A percentile compares a stretch with the other conserved stretches of the same genome.
These are phyloP conservation scores for Heliconius nattereri DNA, from an alignment of 1,140 invertebrate genomes.

Conservation along the genomic window DNA sequence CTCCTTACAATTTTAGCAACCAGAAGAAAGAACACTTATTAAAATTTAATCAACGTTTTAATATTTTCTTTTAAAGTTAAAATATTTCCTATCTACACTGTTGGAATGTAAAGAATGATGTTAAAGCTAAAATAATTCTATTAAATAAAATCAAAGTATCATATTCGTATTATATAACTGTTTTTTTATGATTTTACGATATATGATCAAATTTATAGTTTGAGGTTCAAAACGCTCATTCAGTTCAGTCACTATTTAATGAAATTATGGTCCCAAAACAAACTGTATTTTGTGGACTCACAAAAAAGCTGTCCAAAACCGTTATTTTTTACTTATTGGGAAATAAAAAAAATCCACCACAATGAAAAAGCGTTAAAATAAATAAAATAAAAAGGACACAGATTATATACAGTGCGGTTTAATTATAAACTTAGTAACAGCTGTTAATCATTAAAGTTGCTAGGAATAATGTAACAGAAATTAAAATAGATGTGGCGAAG, in stretches of 20 bases:
- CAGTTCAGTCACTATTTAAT: neutral
- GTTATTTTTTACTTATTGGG: neutral
- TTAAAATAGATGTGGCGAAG: slow-evolving; percentile 43
- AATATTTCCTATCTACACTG: slow-evolving; percentile 53
- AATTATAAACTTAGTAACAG: slow-evolving; percentile 8
- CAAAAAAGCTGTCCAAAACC: neutral
- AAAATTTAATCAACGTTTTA: slow-evolving; percentile 51
- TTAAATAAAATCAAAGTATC: neutral
- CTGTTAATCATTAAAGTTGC: slow-evolving; percentile 19
- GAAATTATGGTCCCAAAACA: neutral
- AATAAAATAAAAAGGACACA: slow-evolving; percentile 7
- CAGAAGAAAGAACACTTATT: slow-evolving; percentile 50
- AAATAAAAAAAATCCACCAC: neutral
- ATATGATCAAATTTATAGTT: neutral
- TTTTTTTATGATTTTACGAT: neutral
- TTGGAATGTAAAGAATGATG: neutral
- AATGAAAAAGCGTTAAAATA: neutral
- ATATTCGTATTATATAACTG: neutral
- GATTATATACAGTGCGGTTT: slow-evolving; percentile 32
- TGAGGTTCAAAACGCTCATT: neutral
- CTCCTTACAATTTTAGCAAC: neutral
- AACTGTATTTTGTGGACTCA: neutral
- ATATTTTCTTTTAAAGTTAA: slow-evolving; percentile 37
- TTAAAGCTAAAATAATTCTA: neutral
- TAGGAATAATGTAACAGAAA: slow-evolving; percentile 46